Evolutionary conservation across 2,113 vertebrate genomes (phyloP).

Genomic region (Urocitellus parryii): DNA sequence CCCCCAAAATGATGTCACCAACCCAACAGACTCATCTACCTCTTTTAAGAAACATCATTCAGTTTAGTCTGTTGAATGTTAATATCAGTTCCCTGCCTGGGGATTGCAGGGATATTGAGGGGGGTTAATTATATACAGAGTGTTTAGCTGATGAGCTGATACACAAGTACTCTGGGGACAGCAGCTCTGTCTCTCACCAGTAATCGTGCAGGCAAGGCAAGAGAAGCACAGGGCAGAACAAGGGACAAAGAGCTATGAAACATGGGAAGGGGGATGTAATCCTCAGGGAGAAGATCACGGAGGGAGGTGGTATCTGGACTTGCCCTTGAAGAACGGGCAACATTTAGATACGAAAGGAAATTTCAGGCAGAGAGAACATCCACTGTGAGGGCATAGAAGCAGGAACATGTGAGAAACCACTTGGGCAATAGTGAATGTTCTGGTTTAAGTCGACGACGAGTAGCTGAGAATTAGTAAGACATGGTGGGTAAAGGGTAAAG

Average conservation of each 20-base stretch:
- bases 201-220: background rate
- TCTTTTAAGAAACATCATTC: conserved; percentile 25
- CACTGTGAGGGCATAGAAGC: background rate
- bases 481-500: background rate
- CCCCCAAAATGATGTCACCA: background rate
- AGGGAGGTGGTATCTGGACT: background rate
- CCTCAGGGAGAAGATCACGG: background rate
- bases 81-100: background rate
- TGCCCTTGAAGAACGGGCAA: background rate
- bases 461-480: background rate
- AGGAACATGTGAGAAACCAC: background rate
- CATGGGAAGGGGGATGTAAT: background rate
- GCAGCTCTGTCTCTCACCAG: background rate
- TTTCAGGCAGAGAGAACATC: background rate
- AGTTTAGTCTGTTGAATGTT: background rate
- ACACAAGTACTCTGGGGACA: conserved; percentile 63
- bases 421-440: no score
- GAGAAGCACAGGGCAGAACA: background rate
- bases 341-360: background rate
- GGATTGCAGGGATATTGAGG: conserved; percentile 55
- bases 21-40: conserved; percentile 4
- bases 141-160: conserved; percentile 67
- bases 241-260: background rate
- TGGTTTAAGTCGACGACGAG: background rate
- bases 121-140: conserved; percentile 76